Evolutionary conservation across 2,888 invertebrate genomes (phyloP).

Genomic region (Tortrix viridana): DNA sequence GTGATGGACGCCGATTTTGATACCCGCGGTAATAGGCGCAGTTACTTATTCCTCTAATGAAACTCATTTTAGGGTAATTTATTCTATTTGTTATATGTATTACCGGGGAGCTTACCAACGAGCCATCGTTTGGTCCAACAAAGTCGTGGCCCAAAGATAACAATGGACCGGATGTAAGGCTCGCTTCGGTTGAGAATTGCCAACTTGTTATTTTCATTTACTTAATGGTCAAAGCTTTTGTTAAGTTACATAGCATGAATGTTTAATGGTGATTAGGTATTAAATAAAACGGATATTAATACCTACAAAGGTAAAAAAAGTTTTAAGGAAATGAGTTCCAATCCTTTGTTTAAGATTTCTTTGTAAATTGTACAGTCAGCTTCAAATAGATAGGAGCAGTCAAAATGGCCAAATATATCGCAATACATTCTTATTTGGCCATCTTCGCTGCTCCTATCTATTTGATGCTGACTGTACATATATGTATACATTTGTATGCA

Average conservation of each 20-base stretch:
- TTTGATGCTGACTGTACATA: too few relatives aligned
- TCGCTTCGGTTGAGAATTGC: constrained; percentile 10
- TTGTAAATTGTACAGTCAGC: too few relatives aligned
- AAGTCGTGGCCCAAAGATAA: constrained; percentile 10
- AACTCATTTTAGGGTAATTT: constrained; percentile 7
- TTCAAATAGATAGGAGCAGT: too few relatives aligned
- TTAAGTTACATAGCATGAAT: constrained; percentile 23
- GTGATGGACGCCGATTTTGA: too few relatives aligned
- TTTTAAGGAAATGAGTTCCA: not conserved
- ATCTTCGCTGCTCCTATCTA: too few relatives aligned
- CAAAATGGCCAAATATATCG: too few relatives aligned
- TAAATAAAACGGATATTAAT: constrained; percentile 33
- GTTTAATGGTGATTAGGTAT: constrained; percentile 11
- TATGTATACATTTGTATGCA: too few relatives aligned
- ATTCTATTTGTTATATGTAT: constrained; percentile 2
- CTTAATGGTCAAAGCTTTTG: constrained; percentile 35
- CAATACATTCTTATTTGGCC: too few relatives aligned
- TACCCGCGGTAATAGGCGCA: too few relatives aligned
- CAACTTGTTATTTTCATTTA: constrained; percentile 33
- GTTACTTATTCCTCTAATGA: constrained; percentile 11
- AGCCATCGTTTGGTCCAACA: not conserved
- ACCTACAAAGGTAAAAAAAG: not conserved
- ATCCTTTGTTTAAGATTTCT: constrained; percentile 1
- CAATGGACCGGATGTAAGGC: constrained; percentile 12
- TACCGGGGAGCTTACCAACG: not conserved